Conservation (phyloP, 2,797 vertebrate species). For the Myripristis murdjan region DNA sequence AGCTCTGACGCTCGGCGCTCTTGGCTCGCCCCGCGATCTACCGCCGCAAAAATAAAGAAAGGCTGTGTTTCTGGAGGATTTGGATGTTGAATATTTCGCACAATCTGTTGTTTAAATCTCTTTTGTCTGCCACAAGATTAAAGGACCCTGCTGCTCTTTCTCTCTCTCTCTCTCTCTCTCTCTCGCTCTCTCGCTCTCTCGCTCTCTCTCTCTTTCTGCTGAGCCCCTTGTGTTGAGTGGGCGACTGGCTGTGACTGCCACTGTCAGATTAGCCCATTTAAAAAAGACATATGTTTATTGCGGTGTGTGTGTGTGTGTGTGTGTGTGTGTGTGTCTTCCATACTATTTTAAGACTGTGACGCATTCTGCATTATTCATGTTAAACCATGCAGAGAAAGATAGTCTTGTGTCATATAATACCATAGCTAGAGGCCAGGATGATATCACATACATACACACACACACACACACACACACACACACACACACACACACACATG, state of each 20-base stretch:
- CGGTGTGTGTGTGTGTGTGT: conserved; percentile 35
- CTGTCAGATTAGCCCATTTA: conserved; percentile 76
- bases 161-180: background rate
- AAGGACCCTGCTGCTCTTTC: conserved; percentile 15
- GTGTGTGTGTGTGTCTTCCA: conserved; percentile 39
- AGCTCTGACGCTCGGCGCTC: conserved; percentile 50
- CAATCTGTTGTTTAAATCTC: conserved; percentile 73
- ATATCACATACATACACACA: conserved; percentile 21
- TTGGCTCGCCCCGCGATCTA: conserved; percentile 48
- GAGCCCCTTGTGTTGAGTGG: conserved; percentile 71
- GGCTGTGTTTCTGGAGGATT: conserved; percentile 54
- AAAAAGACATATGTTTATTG: conserved; percentile 69
- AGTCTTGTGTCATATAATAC: conserved; percentile 50
- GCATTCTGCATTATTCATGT: conserved; percentile 70
- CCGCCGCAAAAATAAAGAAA: conserved; percentile 13
- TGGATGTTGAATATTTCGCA: conserved; percentile 52
- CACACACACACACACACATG: conserved; percentile 24
- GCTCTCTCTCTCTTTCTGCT: conserved; percentile 49
- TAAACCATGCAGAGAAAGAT: conserved; percentile 57
- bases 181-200: no score
- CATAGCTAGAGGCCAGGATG: conserved; percentile 46
- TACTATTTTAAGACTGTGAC: conserved; percentile 69
- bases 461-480: conserved; percentile 14
- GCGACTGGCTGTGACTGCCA: conserved; percentile 68
- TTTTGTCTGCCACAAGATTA: conserved; percentile 64